phyloP scores from a whole-genome alignment of 2,797 vertebrate species.

The Atherinosoma microstoma region DNA sequence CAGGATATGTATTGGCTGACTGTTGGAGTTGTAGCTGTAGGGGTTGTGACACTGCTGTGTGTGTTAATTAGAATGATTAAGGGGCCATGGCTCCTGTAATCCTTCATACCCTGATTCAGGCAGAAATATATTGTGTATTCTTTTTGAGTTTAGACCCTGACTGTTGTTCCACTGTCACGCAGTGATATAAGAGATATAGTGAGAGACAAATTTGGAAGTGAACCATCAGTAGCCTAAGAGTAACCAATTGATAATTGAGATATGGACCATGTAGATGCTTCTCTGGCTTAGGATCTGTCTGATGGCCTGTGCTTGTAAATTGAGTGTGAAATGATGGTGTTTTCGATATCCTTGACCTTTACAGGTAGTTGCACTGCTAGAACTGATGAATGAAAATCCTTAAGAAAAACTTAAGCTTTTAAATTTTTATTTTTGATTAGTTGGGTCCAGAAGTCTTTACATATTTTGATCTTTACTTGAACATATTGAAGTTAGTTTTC shows the following conservation, averaged over 20 bases:
- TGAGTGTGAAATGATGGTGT: conserved; percentile 47
- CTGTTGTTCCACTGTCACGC: neutral
- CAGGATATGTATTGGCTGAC: conserved; percentile 48
- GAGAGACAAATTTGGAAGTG: conserved; percentile 6
- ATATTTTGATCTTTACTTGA: neutral
- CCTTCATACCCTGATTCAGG: conserved; percentile 49
- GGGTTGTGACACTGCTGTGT: conserved; percentile 45
- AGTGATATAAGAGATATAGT: neutral
- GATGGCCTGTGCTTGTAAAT: conserved; percentile 30
- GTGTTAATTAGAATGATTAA: conserved; percentile 63
- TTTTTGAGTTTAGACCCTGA: conserved; percentile 9
- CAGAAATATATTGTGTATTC: conserved; percentile 20
- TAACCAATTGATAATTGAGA: conserved; percentile 16
- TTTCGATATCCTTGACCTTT: conserved; percentile 35
- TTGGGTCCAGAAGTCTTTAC: neutral
- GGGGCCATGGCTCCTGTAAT: conserved; percentile 45
- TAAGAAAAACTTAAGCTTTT: neutral
- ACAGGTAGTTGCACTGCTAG: conserved; percentile 39
- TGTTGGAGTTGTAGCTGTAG: conserved; percentile 28
- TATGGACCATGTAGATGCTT: conserved; percentile 46
- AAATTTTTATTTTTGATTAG: conserved; percentile 24
- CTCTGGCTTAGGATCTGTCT: conserved; percentile 26
- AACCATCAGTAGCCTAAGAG: neutral
- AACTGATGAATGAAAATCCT: conserved; percentile 22
- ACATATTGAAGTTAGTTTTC: neutral